phyloP scores from a whole-genome alignment of 2,797 vertebrate genomes.

The Sylvilagus floridanus region DNA sequence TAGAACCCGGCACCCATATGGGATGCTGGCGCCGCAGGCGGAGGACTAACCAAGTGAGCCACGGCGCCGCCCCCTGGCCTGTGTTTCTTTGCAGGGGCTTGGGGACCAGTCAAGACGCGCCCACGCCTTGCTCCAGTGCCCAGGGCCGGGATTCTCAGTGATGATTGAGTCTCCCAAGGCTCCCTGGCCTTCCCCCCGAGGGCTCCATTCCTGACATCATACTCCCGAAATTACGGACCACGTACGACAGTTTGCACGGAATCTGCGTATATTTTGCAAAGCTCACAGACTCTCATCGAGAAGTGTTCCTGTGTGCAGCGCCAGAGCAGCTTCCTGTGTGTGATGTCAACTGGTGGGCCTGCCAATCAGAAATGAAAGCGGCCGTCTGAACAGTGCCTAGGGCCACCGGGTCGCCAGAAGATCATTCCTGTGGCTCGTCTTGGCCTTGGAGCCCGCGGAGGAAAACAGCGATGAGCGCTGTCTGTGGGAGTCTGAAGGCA shows the following conservation, averaged over 20 bases:
- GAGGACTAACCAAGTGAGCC: too few relatives aligned
- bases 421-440: not conserved
- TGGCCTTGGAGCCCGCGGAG: not conserved
- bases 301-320: rapidly evolving
- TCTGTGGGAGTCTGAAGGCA: too few relatives aligned
- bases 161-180: too few relatives aligned
- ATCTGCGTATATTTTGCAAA: too few relatives aligned
- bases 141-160: too few relatives aligned
- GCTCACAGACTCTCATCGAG: not conserved
- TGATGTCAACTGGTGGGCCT: not conserved
- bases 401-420: not conserved
- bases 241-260: rapidly evolving
- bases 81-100: too few relatives aligned
- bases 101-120: too few relatives aligned
- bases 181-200: not conserved
- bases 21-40: too few relatives aligned
- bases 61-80: too few relatives aligned
- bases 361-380: not conserved
- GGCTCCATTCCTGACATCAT: not conserved
- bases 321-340: not conserved
- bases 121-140: too few relatives aligned
- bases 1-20: too few relatives aligned
- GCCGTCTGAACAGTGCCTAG: rapidly evolving
- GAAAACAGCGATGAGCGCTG: not conserved
- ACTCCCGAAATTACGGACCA: rapidly evolving